A percentile compares a stretch with the other conserved stretches of the same genome.
These are phyloP conservation scores for Fabriciana adippe DNA, from an alignment of 2,888 invertebrate species.

Conservation along the genomic window DNA sequence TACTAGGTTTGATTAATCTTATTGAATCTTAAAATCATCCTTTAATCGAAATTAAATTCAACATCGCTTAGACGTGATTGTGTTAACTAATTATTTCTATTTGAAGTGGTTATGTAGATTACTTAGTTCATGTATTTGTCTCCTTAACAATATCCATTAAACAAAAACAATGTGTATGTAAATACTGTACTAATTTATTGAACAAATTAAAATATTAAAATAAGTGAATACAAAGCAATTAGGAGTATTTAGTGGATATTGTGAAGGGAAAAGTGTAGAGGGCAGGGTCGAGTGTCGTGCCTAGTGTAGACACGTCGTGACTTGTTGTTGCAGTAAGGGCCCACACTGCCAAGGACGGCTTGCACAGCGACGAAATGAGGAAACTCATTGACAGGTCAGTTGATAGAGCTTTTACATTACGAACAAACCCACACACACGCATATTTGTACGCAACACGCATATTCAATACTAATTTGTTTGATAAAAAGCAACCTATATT, in stretches of 20 bases:
- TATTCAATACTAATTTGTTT: too few relatives aligned
- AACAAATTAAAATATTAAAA: neutral
- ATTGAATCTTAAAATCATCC: conserved; percentile 44
- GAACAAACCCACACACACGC: conserved; percentile 9
- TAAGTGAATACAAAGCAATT: neutral
- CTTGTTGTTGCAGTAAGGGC: conserved; percentile 85
- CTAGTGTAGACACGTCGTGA: conserved; percentile 79
- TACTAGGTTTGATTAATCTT: conserved; percentile 37
- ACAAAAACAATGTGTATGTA: neutral
- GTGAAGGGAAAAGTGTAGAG: conserved; percentile 57
- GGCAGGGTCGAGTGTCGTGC: conserved; percentile 66
- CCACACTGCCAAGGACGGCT: conserved; percentile 92
- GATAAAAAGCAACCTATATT: too few relatives aligned
- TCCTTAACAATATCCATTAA: conserved; percentile 53
- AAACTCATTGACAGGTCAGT: conserved; percentile 98
- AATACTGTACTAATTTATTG: neutral
- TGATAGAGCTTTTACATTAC: conserved; percentile 49
- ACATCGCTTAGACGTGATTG: conserved; percentile 76
- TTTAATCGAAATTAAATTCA: conserved; percentile 48
- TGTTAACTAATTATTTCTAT: conserved; percentile 68
- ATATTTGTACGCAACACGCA: neutral
- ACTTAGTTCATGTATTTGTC: conserved; percentile 67
- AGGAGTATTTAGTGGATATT: conserved; percentile 49
- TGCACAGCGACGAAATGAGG: conserved; percentile 97
- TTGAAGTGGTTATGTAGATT: conserved; percentile 70